Conservation (phyloP, 2,113 vertebrate genomes). For the Lipotes vexillifer region DNA sequence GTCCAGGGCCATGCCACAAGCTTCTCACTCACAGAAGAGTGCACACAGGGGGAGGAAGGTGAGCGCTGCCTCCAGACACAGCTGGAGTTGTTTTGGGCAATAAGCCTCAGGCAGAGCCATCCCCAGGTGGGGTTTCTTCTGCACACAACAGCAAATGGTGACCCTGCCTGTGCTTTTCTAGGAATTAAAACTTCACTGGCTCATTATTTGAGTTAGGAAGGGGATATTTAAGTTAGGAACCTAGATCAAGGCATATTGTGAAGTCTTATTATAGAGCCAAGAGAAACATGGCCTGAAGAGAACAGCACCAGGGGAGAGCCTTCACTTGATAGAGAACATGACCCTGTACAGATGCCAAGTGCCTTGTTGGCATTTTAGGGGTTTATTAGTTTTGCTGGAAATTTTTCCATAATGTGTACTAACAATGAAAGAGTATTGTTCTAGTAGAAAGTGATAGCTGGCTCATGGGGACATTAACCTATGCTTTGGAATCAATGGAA, state of each 20-base stretch:
- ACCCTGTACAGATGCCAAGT: neutral
- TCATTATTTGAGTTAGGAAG: neutral
- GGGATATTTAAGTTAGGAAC: neutral
- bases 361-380: neutral
- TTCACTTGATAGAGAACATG: neutral
- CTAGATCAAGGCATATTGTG: neutral
- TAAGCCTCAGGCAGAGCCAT: neutral
- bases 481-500: neutral
- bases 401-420: neutral
- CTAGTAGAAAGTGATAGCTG: neutral
- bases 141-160: neutral
- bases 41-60: neutral
- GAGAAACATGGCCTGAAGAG: neutral
- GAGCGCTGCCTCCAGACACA: neutral
- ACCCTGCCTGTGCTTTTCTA: neutral
- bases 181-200: neutral
- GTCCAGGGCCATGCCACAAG: neutral
- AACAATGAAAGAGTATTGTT: neutral
- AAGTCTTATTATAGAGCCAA: neutral
- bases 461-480: neutral
- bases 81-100: rapidly evolving
- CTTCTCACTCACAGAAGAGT: neutral
- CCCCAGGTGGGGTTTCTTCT: neutral
- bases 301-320: neutral
- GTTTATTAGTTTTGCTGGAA: neutral